Evolutionary conservation across 2,797 vertebrate species (phyloP).

Genomic region (Rhabdomys pumilio): DNA sequence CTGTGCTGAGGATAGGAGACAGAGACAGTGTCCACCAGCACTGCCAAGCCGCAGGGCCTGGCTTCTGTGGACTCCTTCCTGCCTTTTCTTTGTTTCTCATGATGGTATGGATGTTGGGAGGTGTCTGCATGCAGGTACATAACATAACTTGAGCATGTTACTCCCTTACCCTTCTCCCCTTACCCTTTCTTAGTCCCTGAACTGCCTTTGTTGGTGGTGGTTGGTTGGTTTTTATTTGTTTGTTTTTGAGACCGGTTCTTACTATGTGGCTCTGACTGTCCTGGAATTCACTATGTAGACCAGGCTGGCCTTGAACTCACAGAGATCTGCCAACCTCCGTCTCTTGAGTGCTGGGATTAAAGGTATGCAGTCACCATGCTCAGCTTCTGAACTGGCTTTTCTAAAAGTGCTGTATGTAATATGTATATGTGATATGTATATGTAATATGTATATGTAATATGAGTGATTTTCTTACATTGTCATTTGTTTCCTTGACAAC

Average conservation of each 20-base stretch:
- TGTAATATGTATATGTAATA: neutral
- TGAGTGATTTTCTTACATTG: neutral
- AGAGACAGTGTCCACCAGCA: accelerated
- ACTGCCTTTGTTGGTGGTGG: neutral
- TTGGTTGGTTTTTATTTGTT: neutral
- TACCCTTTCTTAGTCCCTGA: neutral
- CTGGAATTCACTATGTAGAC: neutral
- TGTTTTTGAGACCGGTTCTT: neutral
- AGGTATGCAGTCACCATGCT: neutral
- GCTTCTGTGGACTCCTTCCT: neutral
- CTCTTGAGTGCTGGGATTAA: neutral
- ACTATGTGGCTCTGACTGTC: neutral
- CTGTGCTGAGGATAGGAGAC: neutral
- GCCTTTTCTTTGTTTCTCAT: neutral
- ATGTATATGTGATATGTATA: neutral
- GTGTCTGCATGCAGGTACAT: neutral
- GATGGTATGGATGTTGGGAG: too few species aligned
- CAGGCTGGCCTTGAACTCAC: neutral
- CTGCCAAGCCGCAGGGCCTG: neutral
- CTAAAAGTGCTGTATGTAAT: conserved; percentile 5
- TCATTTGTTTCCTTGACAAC: neutral
- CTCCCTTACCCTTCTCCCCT: too few species aligned
- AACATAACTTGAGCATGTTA: neutral
- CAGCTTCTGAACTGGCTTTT: conserved; percentile 22
- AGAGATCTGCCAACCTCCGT: neutral